phyloP scores from a whole-genome alignment of 2,113 vertebrate species.

The Pluvialis apricaria region DNA sequence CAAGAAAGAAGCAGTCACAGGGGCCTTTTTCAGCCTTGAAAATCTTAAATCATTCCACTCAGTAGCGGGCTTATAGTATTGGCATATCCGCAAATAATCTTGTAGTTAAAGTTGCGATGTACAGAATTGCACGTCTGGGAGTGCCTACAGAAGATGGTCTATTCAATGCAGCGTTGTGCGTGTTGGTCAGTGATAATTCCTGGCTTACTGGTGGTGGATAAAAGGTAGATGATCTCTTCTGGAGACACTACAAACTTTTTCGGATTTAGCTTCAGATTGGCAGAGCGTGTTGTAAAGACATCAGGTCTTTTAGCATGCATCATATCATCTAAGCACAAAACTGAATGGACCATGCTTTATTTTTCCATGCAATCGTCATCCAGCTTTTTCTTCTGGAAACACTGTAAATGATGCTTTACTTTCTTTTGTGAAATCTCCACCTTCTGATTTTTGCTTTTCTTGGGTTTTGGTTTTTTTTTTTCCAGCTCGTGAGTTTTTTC shows the following conservation, averaged over 20 bases:
- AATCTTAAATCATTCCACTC: background rate
- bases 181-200: background rate
- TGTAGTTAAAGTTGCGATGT: background rate
- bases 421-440: background rate
- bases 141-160: background rate
- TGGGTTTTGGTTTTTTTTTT: too few species aligned
- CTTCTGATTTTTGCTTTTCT: background rate
- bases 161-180: background rate
- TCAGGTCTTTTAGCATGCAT: background rate
- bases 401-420: background rate
- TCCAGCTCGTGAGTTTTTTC: background rate
- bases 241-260: background rate
- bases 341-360: background rate
- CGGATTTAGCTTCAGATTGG: background rate
- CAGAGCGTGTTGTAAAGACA: background rate
- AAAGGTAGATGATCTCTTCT: background rate
- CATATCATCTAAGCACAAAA: background rate
- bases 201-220: background rate
- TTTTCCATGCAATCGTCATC: background rate
- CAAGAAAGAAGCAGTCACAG: background rate
- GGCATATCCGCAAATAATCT: background rate
- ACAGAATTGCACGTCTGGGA: background rate
- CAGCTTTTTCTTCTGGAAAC: background rate
- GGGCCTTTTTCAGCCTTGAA: background rate
- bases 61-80: background rate